Percentiles rank a stretch among this genome's conserved stretches.
phyloP scores from a whole-genome alignment of 2,113 vertebrate species.

The Sakesphorus luctuosus region DNA sequence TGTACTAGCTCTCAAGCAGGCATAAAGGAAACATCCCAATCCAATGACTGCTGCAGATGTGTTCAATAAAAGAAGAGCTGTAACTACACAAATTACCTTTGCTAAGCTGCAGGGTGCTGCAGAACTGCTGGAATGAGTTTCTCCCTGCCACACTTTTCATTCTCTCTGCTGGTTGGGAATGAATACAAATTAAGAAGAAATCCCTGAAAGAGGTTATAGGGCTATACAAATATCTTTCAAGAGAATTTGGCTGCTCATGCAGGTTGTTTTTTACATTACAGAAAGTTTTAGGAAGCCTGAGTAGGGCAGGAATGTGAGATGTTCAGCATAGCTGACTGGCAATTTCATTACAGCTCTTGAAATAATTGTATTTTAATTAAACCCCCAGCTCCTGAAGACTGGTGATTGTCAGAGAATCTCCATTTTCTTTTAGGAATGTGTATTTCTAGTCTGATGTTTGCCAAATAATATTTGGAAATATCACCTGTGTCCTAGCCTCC shows the following conservation, averaged over 20 bases:
- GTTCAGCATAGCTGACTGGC: neutral
- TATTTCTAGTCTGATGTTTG: neutral
- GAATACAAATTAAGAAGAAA: slow-evolving; percentile 62
- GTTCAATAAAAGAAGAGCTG: slow-evolving; percentile 56
- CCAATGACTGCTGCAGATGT: slow-evolving; percentile 36
- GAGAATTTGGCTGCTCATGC: neutral
- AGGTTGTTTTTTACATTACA: neutral
- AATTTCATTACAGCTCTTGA: neutral
- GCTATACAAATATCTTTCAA: slow-evolving; percentile 21
- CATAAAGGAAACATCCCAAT: slow-evolving; percentile 40
- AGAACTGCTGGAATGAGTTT: slow-evolving; percentile 51
- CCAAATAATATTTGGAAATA: neutral
- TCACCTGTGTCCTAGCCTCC: neutral
- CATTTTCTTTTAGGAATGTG: slow-evolving; percentile 19
- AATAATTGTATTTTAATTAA: slow-evolving; percentile 43
- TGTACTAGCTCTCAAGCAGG: slow-evolving; percentile 30
- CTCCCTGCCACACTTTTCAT: slow-evolving; percentile 52
- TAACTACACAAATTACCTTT: slow-evolving; percentile 61
- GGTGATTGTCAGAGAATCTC: neutral
- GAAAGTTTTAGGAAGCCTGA: neutral
- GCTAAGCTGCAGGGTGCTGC: slow-evolving; percentile 42
- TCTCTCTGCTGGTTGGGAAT: slow-evolving; percentile 27
- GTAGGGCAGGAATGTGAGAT: neutral
- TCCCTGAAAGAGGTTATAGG: neutral
- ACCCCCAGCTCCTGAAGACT: neutral